Base-by-base conservation (phyloP, 2,888 invertebrate species). In the Lepidocyrtinus sp. region DNA sequence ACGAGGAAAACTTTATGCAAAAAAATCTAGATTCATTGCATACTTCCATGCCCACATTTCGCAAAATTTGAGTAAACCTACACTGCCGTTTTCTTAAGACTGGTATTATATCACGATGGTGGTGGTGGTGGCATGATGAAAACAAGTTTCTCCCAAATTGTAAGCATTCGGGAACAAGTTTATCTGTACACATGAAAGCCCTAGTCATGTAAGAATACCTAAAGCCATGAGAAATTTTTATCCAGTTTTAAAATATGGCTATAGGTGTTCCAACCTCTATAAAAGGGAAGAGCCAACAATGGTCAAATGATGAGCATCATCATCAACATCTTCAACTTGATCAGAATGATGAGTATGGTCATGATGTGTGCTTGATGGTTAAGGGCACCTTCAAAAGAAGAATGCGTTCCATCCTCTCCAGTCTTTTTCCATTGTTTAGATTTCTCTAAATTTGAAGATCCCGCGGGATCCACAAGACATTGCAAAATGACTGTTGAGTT, bases 281-380 rank as follows among this genome's bases (percentile, higher is more conserved):
- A 80, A 74, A 80, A 80, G 80, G 80, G 50, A 7, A 7, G 50
- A 50, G 74, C 70, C 80, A 80, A 80, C 74, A 75, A 80, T 75
- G 80, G 80, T 79, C 78, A 36, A 36, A 36, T 50, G 50, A 17
- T 50, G 5, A 7, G 50, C 5, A n/a, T 50, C 50, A n/a, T 50
- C 5, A 36, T 36, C 12, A 5, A 12, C 5, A 36, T 36, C 36
- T 5, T 36, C 5, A 36, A 7, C 36, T 7, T 50, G 50, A 36
- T 50, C n/a, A n/a, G n/a, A 63, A 77, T 65, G 71, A 77, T 77
- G 79, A 79, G 61, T 70, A 65, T 77, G 71, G 65, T 78, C 79
- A 79, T 79, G 73, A 80, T 75, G 64, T 50, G 50, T 50, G 50
- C 50, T 50, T 80, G 80, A 80, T 80, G 59, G 80, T 59, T 80